Evolutionary conservation across 2,113 vertebrate species (phyloP), one percentile per base, ranked within the genome.

Genomic region (Myiozetetes cayanensis): DNA sequence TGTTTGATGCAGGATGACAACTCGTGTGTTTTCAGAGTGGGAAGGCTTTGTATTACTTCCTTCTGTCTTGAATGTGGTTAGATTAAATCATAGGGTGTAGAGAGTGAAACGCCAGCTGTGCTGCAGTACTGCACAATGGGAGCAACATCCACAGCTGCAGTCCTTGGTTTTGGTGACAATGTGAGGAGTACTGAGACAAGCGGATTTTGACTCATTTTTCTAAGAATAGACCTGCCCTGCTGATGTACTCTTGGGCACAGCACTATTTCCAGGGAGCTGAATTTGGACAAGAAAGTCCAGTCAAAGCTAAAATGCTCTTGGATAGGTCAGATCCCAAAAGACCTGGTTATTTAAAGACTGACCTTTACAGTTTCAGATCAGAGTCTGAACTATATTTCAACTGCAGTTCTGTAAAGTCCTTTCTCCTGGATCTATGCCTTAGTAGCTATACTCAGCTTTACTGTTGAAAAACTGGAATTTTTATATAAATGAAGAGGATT

Each of bases 21-120:
- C 52, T 93, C 4, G 0, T 52, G 31, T 92, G 91, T 95, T 91
- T 92, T 85, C 65, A 84, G 93, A 92, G 93, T 95, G 85, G 94
- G 96, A 97, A 90, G 89, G 85, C 90, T 96, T 89, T 88, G 63
- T 39, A 56, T 95, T 95, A 77, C 91, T 97, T 98, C 97, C 97
- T 98, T 84, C 89, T 89, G 90, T 96, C 96, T 88, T 92, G 87
- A 96, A 96, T 94, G 96, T 96, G 95, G 96, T 97, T 97, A 96
- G 94, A 81, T 87, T 96, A 97, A 98, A 98, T 97, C 96, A 97
- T n/a, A 98, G 97, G 96, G 90, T 47, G 39, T 85, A 83, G 81
- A 76, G 85, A 91, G 91, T 2, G 65, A 89, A 94, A 88, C 10
- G 44, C 96, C 97, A 98, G 97, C 97, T 97, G 97, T 87, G 92